Evolutionary conservation across 2,888 invertebrate species (phyloP).

Genomic region (Drosophila paranaensis): DNA sequence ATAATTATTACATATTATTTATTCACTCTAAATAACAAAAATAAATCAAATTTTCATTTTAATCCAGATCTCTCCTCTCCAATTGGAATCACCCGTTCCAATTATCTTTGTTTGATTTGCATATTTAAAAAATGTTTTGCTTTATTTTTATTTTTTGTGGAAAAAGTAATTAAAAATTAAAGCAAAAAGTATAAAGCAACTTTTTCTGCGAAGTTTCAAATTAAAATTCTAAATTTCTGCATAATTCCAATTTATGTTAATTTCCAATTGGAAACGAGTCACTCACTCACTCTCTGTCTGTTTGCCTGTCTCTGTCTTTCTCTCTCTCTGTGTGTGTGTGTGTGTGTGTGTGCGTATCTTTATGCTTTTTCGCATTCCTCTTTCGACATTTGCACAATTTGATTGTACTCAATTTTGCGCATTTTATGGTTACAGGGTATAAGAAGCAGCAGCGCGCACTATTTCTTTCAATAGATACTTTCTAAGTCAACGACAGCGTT

Average conservation of each 20-base stretch:
- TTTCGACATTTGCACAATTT: slow-evolving; percentile 21
- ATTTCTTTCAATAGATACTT: slow-evolving; percentile 58
- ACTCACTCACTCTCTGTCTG: too few species aligned
- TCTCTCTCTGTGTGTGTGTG: neutral
- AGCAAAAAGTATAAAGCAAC: neutral
- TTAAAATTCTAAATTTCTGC: slow-evolving; percentile 13
- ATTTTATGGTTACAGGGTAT: slow-evolving; percentile 16
- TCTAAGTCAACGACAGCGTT: slow-evolving; percentile 77
- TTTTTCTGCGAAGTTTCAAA: slow-evolving; percentile 9
- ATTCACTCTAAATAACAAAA: neutral
- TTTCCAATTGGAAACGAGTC: slow-evolving; percentile 6
- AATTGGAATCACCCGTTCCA: neutral
- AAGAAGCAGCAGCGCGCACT: slow-evolving; percentile 14
- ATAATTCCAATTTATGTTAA: slow-evolving; percentile 14
- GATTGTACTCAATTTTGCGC: slow-evolving; percentile 25
- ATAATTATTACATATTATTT: neutral
- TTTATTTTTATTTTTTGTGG: neutral
- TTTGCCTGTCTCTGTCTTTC: too few species aligned
- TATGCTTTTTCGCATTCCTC: slow-evolving; percentile 6
- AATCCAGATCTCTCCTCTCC: neutral
- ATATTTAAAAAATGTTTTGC: neutral
- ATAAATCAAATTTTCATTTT: neutral
- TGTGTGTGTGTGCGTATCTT: neutral
- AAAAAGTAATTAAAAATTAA: slow-evolving; percentile 1
- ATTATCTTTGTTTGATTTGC: neutral